These are phyloP conservation scores for Phthorimaea operculella DNA, from an alignment of 1,140 invertebrate genomes.

Conservation along the genomic window DNA sequence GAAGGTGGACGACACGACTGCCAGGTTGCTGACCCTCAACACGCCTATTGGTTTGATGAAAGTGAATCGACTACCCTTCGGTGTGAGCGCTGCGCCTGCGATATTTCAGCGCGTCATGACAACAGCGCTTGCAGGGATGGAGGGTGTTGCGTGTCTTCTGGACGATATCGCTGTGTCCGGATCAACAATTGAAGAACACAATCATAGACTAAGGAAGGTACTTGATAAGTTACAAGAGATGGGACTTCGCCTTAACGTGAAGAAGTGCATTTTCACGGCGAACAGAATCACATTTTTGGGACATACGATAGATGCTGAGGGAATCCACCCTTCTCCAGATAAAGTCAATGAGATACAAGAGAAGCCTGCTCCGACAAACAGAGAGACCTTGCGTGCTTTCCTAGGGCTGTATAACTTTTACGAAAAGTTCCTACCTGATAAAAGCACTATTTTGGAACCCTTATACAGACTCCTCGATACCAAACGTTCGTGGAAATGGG, in stretches of 20 bases:
- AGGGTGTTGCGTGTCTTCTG: conserved; percentile 29
- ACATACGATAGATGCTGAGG: conserved; percentile 16
- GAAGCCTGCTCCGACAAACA: conserved; percentile 20
- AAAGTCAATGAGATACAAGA: conserved; percentile 22
- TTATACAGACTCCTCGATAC: conserved; percentile 19
- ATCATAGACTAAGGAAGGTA: conserved; percentile 12
- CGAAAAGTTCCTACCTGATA: conserved; percentile 20
- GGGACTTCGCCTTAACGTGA: conserved; percentile 15
- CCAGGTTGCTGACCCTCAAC: conserved; percentile 28
- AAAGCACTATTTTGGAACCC: conserved; percentile 21
- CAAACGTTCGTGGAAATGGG: conserved; percentile 17
- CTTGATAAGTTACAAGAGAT: conserved; percentile 16
- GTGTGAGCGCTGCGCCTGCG: conserved; percentile 49
- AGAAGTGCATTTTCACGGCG: conserved; percentile 18
- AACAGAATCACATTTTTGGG: conserved; percentile 17
- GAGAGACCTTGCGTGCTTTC: conserved; percentile 20
- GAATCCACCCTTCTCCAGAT: conserved; percentile 8
- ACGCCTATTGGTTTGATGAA: conserved; percentile 55
- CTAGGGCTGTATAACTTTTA: conserved; percentile 25
- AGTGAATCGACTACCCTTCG: conserved; percentile 59
- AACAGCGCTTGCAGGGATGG: conserved; percentile 23
- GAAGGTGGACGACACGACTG: conserved; percentile 31
- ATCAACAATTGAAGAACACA: conserved; percentile 20
- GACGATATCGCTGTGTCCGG: conserved; percentile 35
- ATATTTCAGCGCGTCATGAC: conserved; percentile 47